phyloP scores from a whole-genome alignment of 1,140 invertebrate genomes.

The Bombus terrestris region DNA sequence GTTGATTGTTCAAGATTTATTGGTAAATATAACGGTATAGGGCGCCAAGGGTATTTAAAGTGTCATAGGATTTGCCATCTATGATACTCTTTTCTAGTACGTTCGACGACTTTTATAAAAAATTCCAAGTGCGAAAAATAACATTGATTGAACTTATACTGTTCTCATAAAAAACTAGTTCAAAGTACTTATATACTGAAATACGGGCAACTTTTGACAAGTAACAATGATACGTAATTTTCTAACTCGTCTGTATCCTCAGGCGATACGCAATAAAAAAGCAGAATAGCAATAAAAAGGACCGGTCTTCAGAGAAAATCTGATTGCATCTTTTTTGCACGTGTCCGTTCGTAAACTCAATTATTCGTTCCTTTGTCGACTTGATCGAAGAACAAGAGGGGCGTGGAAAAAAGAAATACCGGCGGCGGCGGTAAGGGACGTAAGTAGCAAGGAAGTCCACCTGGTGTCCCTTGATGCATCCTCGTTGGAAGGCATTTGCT shows the following conservation, averaged over 20 bases:
- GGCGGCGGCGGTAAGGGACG: neutral
- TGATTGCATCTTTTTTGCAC: constrained; percentile 26
- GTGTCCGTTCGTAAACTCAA: constrained; percentile 1
- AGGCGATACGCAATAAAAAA: neutral
- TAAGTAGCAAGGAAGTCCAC: constrained; percentile 45
- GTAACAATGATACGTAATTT: neutral
- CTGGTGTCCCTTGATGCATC: constrained; percentile 38
- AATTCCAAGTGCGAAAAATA: no score
- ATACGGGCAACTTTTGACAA: neutral
- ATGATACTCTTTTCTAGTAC: neutral
- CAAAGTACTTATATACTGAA: no score
- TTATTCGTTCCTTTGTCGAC: constrained; percentile 27
- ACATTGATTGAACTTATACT: no score
- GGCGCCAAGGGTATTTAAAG: neutral
- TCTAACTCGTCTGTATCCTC: neutral
- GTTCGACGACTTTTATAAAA: neutral
- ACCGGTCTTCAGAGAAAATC: neutral
- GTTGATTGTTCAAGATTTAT: neutral
- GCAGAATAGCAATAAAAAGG: neutral
- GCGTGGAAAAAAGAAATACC: neutral
- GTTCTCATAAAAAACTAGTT: no score
- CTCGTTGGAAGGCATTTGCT: constrained; percentile 32
- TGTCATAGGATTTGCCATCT: neutral
- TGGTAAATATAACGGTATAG: no score
- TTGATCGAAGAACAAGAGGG: constrained; percentile 3